These are phyloP conservation scores for Agelas oroides DNA, from an alignment of 37 sponge, comb jelly and placozoan genomes.

Conservation along the genomic window DNA sequence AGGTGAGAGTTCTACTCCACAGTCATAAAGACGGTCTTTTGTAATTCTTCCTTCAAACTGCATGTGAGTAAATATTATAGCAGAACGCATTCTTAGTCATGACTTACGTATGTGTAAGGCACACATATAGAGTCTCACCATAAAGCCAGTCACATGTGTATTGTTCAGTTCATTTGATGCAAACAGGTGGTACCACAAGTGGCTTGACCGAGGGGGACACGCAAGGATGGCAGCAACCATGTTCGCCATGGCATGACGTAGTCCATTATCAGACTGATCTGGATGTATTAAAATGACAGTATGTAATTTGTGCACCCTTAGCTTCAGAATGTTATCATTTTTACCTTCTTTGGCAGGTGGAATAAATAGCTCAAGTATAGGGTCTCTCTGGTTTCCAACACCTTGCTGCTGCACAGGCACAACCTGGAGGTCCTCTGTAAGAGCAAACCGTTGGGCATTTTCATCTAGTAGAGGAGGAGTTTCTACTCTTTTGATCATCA, in stretches of 20 bases:
- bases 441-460: neutral
- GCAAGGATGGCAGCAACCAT: conserved; percentile 68
- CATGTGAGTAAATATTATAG: neutral
- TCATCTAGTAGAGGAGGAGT: neutral
- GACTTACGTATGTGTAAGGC: neutral
- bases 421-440: too few species aligned
- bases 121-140: conserved; percentile 47
- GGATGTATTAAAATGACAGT: neutral
- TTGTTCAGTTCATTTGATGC: conserved; percentile 33
- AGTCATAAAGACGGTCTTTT: conserved; percentile 53
- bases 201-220: conserved; percentile 52
- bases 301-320: neutral
- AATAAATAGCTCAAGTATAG: too few species aligned
- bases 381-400: neutral
- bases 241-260: conserved; percentile 61
- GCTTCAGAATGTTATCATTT: neutral
- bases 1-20: conserved; percentile 63
- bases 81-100: neutral
- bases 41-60: conserved; percentile 33
- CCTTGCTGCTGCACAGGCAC: too few species aligned
- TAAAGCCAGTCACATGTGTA: conserved; percentile 68
- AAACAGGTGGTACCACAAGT: conserved; percentile 72
- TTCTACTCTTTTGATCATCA: neutral
- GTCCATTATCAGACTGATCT: conserved; percentile 58
- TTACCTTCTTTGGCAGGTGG: neutral